Base-by-base conservation (phyloP, 2,113 vertebrate species). In the Oncorhynchus kisutch region DNA sequence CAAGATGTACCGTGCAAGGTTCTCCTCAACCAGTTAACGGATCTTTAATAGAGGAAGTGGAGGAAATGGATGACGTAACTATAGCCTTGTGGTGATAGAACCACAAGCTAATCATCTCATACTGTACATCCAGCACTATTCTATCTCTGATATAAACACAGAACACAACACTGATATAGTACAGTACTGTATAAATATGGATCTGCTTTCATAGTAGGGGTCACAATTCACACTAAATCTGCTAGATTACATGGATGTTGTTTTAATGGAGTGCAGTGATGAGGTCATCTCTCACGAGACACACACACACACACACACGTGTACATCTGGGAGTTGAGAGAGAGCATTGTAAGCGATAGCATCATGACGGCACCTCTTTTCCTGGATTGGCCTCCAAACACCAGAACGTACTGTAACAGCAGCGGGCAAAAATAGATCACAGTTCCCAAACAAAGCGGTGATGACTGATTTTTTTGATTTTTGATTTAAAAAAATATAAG, bases 311-410 rank as follows among this genome's bases (percentile, higher is more conserved):
- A 78, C 75, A 8, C 7, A 8, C 34, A 8, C 34, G 90, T 91
- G 93, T 95, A 94, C 95, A 96, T 95, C 92, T 92, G 95, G 93
- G 94, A 95, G 90, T 94, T 85, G 79, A 81, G 79, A 74, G 91
- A 92, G 90, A 92, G 94, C 94, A 95, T 93, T 95, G 95, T 95
- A 97, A 96, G 93, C 84, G 94, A 96, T 96, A 96, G 88, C 91
- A 87, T 93, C 93, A 95, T 97, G 94, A 97, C 95, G 90, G 97
- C 96, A 98, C 91, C 94, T 92, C 93, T 94, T 54, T 54, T 95
- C 95, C 95, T 95, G 93, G 92, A 91, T 94, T 91, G 93, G 94
- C 92, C 90, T 93, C 92, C 91, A 91, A 92, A 93, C 89, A 81
- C 51, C 88, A 91, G 90, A 89, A 91, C 92, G 91, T 22, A 45